Base-by-base conservation (phyloP, 92 coral and sea anemone species). In the Paramuricea clavata region DNA sequence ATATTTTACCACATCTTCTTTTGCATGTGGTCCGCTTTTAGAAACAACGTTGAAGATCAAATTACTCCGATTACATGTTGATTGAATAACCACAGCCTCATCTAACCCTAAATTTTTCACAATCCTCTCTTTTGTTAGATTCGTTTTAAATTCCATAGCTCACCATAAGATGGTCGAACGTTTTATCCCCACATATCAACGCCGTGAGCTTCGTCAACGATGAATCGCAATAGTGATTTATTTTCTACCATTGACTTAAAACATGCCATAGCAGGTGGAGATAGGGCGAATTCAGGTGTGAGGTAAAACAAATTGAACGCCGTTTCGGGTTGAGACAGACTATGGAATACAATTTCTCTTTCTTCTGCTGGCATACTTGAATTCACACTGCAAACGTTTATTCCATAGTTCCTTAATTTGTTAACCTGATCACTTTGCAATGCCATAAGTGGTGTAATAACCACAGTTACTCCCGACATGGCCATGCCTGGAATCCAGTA, bases 401-500 rank as follows among this genome's bases (percentile, higher is more conserved):
- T 62, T 62, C 70, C 70, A 54, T 19, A 19, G 25, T 21, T 54
- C 27, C 17, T 6, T 54, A 54, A 54, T 9, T 54, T 54, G 6
- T 19, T 19, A 54, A 54, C 27, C 27, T 39, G 77, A 19, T 71
- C 77, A 71, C 52, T 71, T 39, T 34, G 49, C 52, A 71, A 25
- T 0, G 77, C 77, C 47, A 36, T 71, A 34, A 71, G 52, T 17
- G 77, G 77, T 34, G 77, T 71, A 34, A 71, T 71, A 30, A 71
- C 52, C 12, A 71, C 77, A 71, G 77, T 34, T 71, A 71, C 77
- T 34, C 77, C 77, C 0, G 25, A 22, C 0, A 19, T 30, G 6
- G 77, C 77, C 52, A 71, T 0, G 21, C 77, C 77, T 17, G 77
- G 50, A 35, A 71, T 19, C 50, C 77, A 71, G 32, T 71, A 71